Percentiles rank a stretch among this genome's conserved stretches.
phyloP scores from a whole-genome alignment of 2,888 invertebrate species.

The Dryobota labecula region DNA sequence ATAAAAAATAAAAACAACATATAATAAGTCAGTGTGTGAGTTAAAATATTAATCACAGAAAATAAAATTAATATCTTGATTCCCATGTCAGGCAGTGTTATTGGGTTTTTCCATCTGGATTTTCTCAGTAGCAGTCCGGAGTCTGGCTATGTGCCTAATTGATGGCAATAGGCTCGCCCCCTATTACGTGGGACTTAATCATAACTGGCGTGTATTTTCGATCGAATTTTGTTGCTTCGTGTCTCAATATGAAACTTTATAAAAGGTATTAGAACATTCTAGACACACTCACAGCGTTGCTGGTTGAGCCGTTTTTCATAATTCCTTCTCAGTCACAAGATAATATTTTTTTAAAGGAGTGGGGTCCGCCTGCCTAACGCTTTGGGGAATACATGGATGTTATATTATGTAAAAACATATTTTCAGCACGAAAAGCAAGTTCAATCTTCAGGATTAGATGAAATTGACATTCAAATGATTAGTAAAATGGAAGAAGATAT shows the following conservation, averaged over 20 bases:
- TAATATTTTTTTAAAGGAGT: too few relatives aligned
- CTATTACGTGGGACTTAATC: background rate
- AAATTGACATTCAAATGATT: slow-evolving; percentile 40
- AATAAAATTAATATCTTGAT: too few relatives aligned
- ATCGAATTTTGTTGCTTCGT: too few relatives aligned
- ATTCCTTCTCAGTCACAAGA: too few relatives aligned
- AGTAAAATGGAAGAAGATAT: slow-evolving; percentile 42
- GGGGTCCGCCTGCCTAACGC: too few relatives aligned
- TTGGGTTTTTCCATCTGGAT: background rate
- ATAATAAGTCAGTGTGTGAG: too few relatives aligned
- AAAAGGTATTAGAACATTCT: too few relatives aligned
- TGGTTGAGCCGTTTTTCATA: too few relatives aligned
- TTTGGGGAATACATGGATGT: background rate
- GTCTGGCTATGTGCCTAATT: background rate
- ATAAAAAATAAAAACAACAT: too few relatives aligned
- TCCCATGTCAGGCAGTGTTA: background rate
- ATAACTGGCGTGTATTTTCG: background rate
- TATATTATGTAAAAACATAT: background rate
- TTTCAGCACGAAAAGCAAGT: slow-evolving; percentile 78
- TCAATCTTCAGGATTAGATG: slow-evolving; percentile 58
- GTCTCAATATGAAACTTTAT: too few relatives aligned
- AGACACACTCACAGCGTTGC: too few relatives aligned
- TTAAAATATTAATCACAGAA: too few relatives aligned
- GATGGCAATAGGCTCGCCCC: background rate
- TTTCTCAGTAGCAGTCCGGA: background rate